A percentile compares a stretch with the other conserved stretches of the same genome.
phyloP scores from a whole-genome alignment of 2,888 invertebrate species.

The Timandra comae region DNA sequence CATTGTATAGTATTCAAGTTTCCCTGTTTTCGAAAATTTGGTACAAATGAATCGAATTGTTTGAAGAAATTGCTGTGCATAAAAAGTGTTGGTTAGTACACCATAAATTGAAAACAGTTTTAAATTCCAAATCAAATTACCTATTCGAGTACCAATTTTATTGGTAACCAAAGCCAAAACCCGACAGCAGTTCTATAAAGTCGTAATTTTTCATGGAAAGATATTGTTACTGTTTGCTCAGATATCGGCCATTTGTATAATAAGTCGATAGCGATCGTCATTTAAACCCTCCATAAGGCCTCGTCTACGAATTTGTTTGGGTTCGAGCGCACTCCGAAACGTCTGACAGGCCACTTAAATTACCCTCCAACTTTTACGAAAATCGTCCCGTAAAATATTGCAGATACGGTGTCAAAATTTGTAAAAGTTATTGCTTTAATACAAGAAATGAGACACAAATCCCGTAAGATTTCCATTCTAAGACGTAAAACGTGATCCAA shows the following conservation, averaged over 20 bases:
- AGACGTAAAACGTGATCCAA: slow-evolving; percentile 62
- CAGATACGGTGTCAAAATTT: slow-evolving; percentile 19
- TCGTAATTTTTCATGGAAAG: slow-evolving; percentile 59
- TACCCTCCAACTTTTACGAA: slow-evolving; percentile 24
- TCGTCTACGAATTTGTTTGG: slow-evolving; percentile 44
- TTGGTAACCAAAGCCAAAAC: slow-evolving; percentile 49
- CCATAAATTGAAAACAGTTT: too few relatives aligned
- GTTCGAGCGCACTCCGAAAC: slow-evolving; percentile 30
- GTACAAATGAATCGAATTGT: too few relatives aligned
- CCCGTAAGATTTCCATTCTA: slow-evolving; percentile 37
- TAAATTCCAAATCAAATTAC: slow-evolving; percentile 28
- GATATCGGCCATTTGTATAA: slow-evolving; percentile 67
- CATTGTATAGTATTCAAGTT: too few relatives aligned
- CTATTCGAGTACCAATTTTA: slow-evolving; percentile 44
- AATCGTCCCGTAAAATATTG: slow-evolving; percentile 21
- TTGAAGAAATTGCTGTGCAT: too few relatives aligned
- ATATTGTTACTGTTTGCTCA: slow-evolving; percentile 54
- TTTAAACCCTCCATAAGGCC: slow-evolving; percentile 45
- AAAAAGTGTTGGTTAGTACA: too few relatives aligned
- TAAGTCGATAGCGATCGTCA: slow-evolving; percentile 63
- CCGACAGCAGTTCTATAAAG: slow-evolving; percentile 46
- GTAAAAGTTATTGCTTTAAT: slow-evolving; percentile 24
- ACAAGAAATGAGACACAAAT: slow-evolving; percentile 38
- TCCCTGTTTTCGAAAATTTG: too few relatives aligned
- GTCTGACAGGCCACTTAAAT: slow-evolving; percentile 25